Evolutionary conservation across 2,888 invertebrate genomes (phyloP), one percentile per base, ranked within the genome.

Genomic region (Aphelenchoides bicaudatus): DNA sequence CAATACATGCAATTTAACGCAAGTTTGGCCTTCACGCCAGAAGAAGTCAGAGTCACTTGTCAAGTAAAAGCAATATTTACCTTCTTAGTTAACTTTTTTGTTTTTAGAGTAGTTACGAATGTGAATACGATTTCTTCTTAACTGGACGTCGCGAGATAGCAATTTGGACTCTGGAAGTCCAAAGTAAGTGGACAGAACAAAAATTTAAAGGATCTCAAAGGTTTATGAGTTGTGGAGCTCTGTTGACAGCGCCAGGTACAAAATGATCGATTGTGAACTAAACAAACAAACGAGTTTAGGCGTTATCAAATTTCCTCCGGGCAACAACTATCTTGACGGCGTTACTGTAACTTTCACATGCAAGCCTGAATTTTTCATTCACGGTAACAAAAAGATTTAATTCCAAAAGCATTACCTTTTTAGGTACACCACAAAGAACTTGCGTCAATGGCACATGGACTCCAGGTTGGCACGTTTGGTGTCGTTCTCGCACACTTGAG

Each of bases 391-490:
- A 39, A 21, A 39, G 10, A 37, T 1, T 39, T 10, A 8, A 4
- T 39, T 39, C 19, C 6, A 39, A 39, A 39, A 5, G 5, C 3
- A 5, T 5, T 6, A 5, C 3, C 23, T 3, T 39, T 3, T 4
- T 34, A n/a, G n/a, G n/a, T 13, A 51, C 51, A 1, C 53, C 53
- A 13, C 62, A 66, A 29, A 28, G 70, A n/a, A 65, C 61, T 21
- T 70, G 71, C 52, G 51, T 65, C 3, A 73, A 71, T 46, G 71
- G 71, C n/a, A 70, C 70, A 2, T 71, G 71, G 71, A 67, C 63
- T 8, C 71, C 71, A 10, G 71, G 71, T 8, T 71, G 71, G 71
- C 67, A 63, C 54, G 72, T 66, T 1, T 71, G 71, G 71, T 71
- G 71, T 58, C 59, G n/a, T n/a, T n/a, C n/a, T 4, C 50, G 69